Conservation (phyloP, 2,888 invertebrate species). For the Dryadula phaetusa region DNA sequence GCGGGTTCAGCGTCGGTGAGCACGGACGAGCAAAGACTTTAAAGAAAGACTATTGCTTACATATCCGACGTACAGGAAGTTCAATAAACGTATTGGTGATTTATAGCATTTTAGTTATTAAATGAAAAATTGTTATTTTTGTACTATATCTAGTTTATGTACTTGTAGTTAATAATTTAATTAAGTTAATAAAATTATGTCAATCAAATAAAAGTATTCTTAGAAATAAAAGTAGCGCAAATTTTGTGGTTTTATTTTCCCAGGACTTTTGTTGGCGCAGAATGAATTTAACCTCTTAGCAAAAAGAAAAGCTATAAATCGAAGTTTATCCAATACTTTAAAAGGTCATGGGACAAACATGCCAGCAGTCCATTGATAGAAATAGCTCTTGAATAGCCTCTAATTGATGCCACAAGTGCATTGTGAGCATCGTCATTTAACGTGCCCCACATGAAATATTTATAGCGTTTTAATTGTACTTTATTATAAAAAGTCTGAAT, state of each 20-base stretch:
- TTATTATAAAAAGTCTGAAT: constrained; percentile 39
- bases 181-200: background rate
- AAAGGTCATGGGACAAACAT: constrained; percentile 55
- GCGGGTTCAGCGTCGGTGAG: constrained; percentile 50
- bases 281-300: constrained; percentile 30
- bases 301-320: constrained; percentile 42
- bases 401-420: constrained; percentile 66
- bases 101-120: background rate
- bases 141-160: too few species aligned
- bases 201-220: background rate
- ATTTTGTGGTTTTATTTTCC: constrained; percentile 16
- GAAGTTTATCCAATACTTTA: constrained; percentile 43
- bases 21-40: constrained; percentile 58
- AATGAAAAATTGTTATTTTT: background rate
- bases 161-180: too few species aligned
- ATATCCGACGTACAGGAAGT: constrained; percentile 41
- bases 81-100: background rate
- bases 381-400: constrained; percentile 60
- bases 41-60: constrained; percentile 63
- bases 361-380: constrained; percentile 56
- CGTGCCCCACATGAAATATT: constrained; percentile 66
- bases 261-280: constrained; percentile 1
- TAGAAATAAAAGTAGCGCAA: too few species aligned
- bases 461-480: constrained; percentile 60
- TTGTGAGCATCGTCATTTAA: constrained; percentile 64